A percentile compares a stretch with the other conserved stretches of the same genome.
Conservation (phyloP, 2,797 vertebrate species). For the Alauda arvensis region DNA sequence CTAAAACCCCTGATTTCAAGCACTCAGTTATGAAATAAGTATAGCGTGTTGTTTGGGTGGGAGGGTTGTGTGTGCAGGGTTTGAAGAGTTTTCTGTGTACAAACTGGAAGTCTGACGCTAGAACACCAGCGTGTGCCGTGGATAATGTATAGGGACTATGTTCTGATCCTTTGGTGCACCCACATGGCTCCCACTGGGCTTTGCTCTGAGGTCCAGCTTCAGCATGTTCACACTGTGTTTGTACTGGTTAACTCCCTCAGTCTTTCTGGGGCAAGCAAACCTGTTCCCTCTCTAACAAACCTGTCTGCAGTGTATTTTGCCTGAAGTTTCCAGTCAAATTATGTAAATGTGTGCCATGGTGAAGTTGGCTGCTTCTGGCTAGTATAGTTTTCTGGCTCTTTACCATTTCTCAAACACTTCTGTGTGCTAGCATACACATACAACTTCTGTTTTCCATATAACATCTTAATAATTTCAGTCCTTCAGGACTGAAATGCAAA, state of each 20-base stretch:
- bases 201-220: background rate
- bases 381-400: background rate
- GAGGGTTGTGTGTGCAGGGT: fast-evolving
- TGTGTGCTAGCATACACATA: fast-evolving
- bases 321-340: background rate
- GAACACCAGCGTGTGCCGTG: fast-evolving
- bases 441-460: background rate
- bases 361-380: background rate
- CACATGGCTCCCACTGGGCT: fast-evolving
- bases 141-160: fast-evolving
- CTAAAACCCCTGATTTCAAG: background rate
- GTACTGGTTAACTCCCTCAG: background rate
- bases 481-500: background rate
- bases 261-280: background rate
- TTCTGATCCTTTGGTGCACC: background rate
- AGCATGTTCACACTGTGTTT: background rate
- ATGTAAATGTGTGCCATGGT: background rate
- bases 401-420: background rate
- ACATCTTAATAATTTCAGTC: background rate
- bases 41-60: background rate
- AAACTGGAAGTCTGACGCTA: background rate
- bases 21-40: background rate
- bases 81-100: background rate
- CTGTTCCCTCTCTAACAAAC: background rate
- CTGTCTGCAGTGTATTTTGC: background rate